Base-by-base conservation (phyloP, 1,140 invertebrate species). In the Charaxes varanes region DNA sequence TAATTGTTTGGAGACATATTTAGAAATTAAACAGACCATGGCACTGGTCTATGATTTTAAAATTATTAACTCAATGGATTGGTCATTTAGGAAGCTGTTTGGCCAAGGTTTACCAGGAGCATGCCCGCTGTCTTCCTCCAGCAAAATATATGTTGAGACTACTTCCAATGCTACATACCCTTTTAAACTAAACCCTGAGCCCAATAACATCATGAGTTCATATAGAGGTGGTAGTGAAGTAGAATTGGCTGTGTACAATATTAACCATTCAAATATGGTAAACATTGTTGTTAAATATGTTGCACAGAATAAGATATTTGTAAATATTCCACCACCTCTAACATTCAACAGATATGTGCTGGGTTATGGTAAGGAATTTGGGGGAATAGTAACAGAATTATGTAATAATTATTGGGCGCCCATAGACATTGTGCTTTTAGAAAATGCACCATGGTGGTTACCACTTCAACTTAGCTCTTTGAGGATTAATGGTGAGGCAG, bases 371-470 rank as follows among this genome's bases (percentile, higher is more conserved):
- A 91, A 97, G 82, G 94, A 96, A 79, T 89, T 89, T 65, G 96
- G 96, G 15, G 92, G 93, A 48, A 90, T 97, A 54, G 90, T 94
- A 5, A 93, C 92, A 6, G 91, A 94, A 67, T 78, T 96, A 13
- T 88, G 88, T 23, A 96, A 96, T 58, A 91, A 90, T 56, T 90
- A 93, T 55, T 92, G 89, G 87, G 84, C 88, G 48, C 50, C 87
- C 1, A 80, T 94, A 35, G 87, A 91, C 58, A 80, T 94, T 36
- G 81, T 94, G 28, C 60, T 93, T 28, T 79, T 94, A 46, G 92
- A 94, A 84, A 92, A 93, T 77, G 89, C 94, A 59, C 97, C 97
- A 1, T 99, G 97, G 97, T 99, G 94, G 86, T 87, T 98, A 5
- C 90, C 96, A 27, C 88, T 97, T 40, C 98, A 97, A 76, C 87